phyloP scores from a whole-genome alignment of 2,113 vertebrate species.

The Craseonycteris thonglongyai region DNA sequence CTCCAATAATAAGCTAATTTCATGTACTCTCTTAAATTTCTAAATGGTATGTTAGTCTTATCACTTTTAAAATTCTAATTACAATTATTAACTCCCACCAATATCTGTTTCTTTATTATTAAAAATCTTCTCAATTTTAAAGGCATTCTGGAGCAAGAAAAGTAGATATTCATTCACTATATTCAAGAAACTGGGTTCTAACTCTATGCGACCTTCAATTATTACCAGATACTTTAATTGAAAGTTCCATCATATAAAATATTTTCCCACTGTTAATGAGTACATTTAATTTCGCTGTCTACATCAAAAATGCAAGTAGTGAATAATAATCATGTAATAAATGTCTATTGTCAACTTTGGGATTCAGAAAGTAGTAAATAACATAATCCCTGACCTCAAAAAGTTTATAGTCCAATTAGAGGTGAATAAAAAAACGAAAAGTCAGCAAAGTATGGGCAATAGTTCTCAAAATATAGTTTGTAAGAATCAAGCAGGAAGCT shows the following conservation, averaged over 20 bases:
- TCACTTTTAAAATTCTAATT: conserved; percentile 13
- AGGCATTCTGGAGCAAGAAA: background rate
- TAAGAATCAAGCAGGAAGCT: background rate
- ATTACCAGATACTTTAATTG: too few relatives aligned
- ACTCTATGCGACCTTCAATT: too few relatives aligned
- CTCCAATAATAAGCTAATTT: background rate
- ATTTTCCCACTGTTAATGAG: background rate
- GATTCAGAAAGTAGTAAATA: background rate
- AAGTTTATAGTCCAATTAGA: background rate
- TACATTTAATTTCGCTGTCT: background rate
- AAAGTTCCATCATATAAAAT: conserved; percentile 10
- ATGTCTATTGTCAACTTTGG: background rate
- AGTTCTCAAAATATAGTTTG: background rate
- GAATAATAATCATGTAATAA: background rate
- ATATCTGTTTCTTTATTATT: background rate
- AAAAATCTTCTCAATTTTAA: background rate
- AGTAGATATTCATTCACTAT: too few relatives aligned
- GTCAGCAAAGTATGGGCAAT: background rate
- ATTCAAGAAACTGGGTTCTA: background rate
- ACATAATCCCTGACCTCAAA: background rate
- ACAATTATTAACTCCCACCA: background rate
- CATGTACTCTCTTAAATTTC: background rate
- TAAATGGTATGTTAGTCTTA: background rate
- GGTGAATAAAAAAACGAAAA: background rate
- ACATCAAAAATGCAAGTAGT: background rate